Evolutionary conservation across 2,888 invertebrate genomes (phyloP), one percentile per base, ranked within the genome.

Genomic region (Danaus chrysippus): DNA sequence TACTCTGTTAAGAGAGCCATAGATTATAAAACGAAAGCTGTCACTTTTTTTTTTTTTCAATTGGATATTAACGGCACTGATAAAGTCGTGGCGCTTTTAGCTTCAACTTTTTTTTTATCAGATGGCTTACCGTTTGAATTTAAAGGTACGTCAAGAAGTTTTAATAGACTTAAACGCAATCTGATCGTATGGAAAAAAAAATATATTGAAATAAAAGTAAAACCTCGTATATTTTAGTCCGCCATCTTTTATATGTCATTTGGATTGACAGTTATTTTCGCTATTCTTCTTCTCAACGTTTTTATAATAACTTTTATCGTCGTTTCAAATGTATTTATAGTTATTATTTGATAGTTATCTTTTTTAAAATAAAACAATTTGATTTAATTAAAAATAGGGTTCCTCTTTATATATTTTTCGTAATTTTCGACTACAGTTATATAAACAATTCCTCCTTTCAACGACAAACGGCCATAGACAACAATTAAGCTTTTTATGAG

Each of bases 81-180:
- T 90, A 90, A 88, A 83, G 87, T 83, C 88, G 81, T 79, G 82
- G 68, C 68, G 67, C 68, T 70, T 66, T 70, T 78, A 72, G 74
- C 71, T 71, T 74, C 76, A 78, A 76, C 78, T 80, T 82, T 77
- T 74, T 74, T 81, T 83, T 86, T 86, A 90, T 89, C 90, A 76
- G 90, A 88, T 88, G 87, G 87, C 87, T 90, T 89, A 89, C 86
- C 82, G 84, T 87, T 88, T 84, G 86, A 86, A 87, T 87, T 86
- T 84, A 86, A 84, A 87, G 87, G 87, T 87, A 84, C 82, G 84
- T 84, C 82, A 82, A 79, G 78, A 90, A 90, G 83, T 90, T 90
- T 90, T 90, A 90, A 90, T 90, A 88, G 91, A 90, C 79, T 84
- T 74, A 70, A 70, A 71, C 63, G 75, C 80, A 85, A 89, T 89